phyloP scores from a whole-genome alignment of 2,113 vertebrate genomes.

The Melierax canorus region DNA sequence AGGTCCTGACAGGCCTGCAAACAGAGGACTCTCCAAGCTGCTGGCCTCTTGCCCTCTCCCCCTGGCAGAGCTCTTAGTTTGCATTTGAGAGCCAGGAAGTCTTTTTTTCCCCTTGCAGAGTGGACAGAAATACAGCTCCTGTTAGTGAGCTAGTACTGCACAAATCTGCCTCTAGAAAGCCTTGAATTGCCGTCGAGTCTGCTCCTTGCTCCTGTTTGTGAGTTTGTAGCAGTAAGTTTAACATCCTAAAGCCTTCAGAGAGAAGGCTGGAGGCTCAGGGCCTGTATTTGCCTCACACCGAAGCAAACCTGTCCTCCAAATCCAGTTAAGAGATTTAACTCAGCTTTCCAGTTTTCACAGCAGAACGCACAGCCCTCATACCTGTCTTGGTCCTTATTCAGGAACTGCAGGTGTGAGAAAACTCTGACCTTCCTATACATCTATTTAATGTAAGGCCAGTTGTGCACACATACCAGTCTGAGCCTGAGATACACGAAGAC shows the following conservation, averaged over 20 bases:
- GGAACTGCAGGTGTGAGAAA: background rate
- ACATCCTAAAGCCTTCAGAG: background rate
- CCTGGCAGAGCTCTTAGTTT: background rate
- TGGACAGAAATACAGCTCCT: background rate
- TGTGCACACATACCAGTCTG: background rate
- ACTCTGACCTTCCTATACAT: background rate
- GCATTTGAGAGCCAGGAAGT: background rate
- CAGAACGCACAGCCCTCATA: background rate
- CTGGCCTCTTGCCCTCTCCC: background rate
- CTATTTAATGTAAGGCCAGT: fast-evolving
- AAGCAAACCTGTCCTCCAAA: background rate
- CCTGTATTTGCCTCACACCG: background rate
- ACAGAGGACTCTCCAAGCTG: background rate
- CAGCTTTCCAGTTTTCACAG: background rate
- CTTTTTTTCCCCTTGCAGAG: background rate
- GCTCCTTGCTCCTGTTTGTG: background rate
- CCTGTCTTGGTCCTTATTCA: background rate
- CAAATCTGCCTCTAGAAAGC: background rate
- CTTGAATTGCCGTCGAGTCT: background rate
- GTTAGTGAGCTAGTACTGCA: background rate
- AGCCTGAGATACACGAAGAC: background rate
- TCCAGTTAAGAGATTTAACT: background rate
- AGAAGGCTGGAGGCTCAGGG: background rate
- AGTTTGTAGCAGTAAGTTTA: background rate
- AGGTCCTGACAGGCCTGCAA: background rate